Percentiles rank a stretch among this genome's conserved stretches.
phyloP scores from a whole-genome alignment of 2,113 vertebrate genomes.

The Aix galericulata region DNA sequence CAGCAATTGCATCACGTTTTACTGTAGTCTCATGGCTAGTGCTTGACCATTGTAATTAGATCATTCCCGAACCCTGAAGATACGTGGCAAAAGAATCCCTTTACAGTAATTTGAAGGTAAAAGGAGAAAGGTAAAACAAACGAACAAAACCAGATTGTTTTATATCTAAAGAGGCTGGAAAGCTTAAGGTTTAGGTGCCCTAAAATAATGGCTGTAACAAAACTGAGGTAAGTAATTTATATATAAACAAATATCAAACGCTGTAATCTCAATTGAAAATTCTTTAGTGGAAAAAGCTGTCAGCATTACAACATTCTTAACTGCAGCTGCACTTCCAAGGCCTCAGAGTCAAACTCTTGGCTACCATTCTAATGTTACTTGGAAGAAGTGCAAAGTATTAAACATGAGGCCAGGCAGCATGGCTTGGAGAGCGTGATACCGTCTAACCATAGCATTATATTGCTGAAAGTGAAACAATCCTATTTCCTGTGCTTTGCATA shows the following conservation, averaged over 20 bases:
- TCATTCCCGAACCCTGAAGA: background rate
- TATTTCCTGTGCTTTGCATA: constrained; percentile 31
- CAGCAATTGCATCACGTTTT: background rate
- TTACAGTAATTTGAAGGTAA: background rate
- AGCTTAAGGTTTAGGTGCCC: background rate
- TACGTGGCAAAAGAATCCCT: background rate
- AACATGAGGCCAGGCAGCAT: background rate
- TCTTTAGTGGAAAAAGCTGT: constrained; percentile 6
- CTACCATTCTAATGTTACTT: background rate
- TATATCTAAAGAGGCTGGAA: background rate
- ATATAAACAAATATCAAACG: background rate
- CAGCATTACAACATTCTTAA: background rate
- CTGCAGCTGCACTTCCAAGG: constrained; percentile 6
- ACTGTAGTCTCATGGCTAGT: background rate
- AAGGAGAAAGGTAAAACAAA: background rate
- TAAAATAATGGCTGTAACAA: background rate
- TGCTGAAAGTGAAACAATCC: constrained; percentile 32
- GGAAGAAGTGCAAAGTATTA: constrained; percentile 20
- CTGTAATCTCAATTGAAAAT: background rate
- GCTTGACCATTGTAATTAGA: background rate
- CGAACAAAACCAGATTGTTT: background rate
- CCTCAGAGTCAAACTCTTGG: constrained; percentile 9
- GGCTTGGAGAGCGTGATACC: background rate
- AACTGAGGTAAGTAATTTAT: background rate
- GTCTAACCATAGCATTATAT: background rate